Conservation (phyloP, 2,113 vertebrate species). For the Dipodomys merriami region DNA sequence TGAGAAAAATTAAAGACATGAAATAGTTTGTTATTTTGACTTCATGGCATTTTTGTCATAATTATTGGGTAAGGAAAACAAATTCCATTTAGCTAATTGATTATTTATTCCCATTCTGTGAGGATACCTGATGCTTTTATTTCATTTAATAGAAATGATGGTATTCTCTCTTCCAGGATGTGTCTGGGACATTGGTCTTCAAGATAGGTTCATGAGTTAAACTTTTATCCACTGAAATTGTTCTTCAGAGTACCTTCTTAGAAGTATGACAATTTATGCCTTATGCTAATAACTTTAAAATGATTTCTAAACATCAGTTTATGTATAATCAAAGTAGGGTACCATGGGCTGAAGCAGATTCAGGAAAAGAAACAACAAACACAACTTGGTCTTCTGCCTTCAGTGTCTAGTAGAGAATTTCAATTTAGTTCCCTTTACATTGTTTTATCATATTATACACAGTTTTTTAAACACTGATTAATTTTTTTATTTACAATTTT, state of each 20-base stretch:
- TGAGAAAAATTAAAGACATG: constrained; percentile 21
- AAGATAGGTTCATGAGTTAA: not conserved
- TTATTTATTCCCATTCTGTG: constrained; percentile 11
- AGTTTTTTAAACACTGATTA: no score
- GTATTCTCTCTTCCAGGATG: not conserved
- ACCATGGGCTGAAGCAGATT: not conserved
- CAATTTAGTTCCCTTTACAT: not conserved
- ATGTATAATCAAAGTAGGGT: not conserved
- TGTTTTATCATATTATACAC: not conserved
- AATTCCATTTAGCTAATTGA: constrained; percentile 1
- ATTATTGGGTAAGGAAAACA: constrained; percentile 38
- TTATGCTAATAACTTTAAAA: not conserved
- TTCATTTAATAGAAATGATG: constrained; percentile 39
- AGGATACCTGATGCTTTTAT: not conserved
- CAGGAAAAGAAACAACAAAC: not conserved
- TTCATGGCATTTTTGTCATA: constrained; percentile 35
- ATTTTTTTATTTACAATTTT: not conserved
- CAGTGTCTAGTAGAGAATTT: not conserved
- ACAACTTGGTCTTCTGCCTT: not conserved
- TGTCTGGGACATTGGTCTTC: not conserved
- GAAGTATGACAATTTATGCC: not conserved
- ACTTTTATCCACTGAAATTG: not conserved
- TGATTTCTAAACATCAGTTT: not conserved
- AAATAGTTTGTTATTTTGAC: not conserved
- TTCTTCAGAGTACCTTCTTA: not conserved